Base-by-base conservation (phyloP, 2,113 vertebrate genomes). In the Pluvialis apricaria region DNA sequence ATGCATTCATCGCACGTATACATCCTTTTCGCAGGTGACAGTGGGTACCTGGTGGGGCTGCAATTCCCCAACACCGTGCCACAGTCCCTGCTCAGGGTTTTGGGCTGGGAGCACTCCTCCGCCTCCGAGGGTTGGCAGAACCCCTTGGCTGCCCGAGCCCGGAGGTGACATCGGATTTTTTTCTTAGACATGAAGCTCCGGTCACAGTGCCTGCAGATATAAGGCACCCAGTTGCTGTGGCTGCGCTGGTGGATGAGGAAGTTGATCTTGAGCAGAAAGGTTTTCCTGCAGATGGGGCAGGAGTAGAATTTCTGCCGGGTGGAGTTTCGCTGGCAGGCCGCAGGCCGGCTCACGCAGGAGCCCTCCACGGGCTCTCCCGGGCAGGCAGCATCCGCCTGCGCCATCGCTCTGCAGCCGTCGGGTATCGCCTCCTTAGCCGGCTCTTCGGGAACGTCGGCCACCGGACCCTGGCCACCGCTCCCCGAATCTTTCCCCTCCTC, bases 231-330 rank as follows among this genome's bases (percentile, higher is more conserved):
- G 77, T 49, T 77, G 25, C 7, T 36, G 69, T 97, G 96, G 90
- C 65, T 38, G 2, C 78, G 21, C 82, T 95, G 72, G 78, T 96
- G 96, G 81, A 96, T 91, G 60, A 91, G 4, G 13, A 97, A 61
- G 90, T 94, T 97, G 93, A 97, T 96, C 57, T 94, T 83, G 28
- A 96, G 90, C 77, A 96, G 90, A 8, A 97, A 97, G 36, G 12
- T 95, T 10, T 84, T 97, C 54, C 77, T 55, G 60, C 95, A 97
- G 21, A 96, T 22, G 1, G 69, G 60, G 73, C 95, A 96, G 69
- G 72, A 75, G n/a, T 94, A 86, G 61, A 15, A 57, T 2, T 75
- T 80, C 49, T 90, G 9, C 42, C 61, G 55, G 22, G 69, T 3
- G 29, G 92, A 40, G 2, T 45, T 78, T 1, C 94, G 84, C 55